Evolutionary conservation across 2,113 vertebrate species (phyloP), one percentile per base, ranked within the genome.

Genomic region (Globicephala melas): DNA sequence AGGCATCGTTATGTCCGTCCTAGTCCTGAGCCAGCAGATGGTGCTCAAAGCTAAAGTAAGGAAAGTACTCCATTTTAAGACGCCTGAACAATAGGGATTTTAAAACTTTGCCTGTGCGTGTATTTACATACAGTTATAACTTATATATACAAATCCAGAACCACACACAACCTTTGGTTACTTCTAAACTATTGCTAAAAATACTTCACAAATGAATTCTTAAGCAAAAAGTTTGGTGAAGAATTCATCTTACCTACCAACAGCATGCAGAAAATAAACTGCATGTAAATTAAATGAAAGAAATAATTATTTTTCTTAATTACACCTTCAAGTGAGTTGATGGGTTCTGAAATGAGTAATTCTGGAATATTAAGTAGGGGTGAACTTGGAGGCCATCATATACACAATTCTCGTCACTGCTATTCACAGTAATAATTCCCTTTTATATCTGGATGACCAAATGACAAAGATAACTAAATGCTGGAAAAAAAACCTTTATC

Each of bases 11-110:
- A 60, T 44, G 47, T 55, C 26, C n/a, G 36, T 62, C 26, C 20
- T 89, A 71, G 38, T 36, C 3, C 11, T 94, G n/a, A 65, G 89
- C 86, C 98, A 96, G 96, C 83, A 98, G 98, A 77, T 93, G 97
- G 96, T 31, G 33, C 95, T 96, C 95, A 89, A 97, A 95, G 96
- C 96, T 95, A 95, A 86, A 98, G 89, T 58, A 80, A 92, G 11
- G 62, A 81, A 88, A 50, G 12, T n/a, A 79, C 2, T 70, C 67
- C 71, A 87, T 53, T 91, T 90, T 82, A 90, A 58, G 3, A 88
- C 38, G 17, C n/a, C 9, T 58, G 5, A 81, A 67, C 6, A 60
- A n/a, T 1, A 89, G 58, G 3, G 21, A 68, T 87, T 79, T 67
- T 44, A 14, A 89, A 63, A 85, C 17, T 71, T 55, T 44, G 67